Conservation (phyloP, 2,888 invertebrate genomes). For the Rhopalosiphum nymphaeae region DNA sequence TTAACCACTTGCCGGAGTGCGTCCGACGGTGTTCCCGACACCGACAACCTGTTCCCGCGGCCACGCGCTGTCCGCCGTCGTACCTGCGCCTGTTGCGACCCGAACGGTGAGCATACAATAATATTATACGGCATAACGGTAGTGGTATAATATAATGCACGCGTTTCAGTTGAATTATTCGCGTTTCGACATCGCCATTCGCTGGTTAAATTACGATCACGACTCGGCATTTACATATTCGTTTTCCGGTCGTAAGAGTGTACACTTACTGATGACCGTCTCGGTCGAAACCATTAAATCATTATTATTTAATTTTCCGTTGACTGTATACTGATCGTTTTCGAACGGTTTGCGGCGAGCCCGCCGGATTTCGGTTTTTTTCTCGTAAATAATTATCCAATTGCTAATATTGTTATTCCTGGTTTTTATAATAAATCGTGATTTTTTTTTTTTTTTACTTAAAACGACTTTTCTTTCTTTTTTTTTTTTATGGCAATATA, state of each 20-base stretch:
- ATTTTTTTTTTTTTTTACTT: not conserved
- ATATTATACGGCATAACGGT: not conserved
- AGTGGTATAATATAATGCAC: too few species aligned
- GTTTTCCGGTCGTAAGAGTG: too few species aligned
- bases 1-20: not conserved
- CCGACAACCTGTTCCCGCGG: not conserved
- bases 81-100: not conserved
- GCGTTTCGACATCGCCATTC: not conserved
- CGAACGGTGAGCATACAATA: not conserved
- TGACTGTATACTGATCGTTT: not conserved
- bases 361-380: too few species aligned
- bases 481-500: not conserved
- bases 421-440: not conserved
- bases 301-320: too few species aligned
- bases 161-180: not conserved
- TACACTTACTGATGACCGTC: too few species aligned
- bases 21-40: not conserved
- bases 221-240: too few species aligned
- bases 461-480: too few species aligned
- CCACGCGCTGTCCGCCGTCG: not conserved
- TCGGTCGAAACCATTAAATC: too few species aligned
- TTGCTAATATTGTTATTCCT: not conserved
- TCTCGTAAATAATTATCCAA: not conserved
- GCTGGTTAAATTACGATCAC: not conserved
- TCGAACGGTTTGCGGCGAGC: not conserved